Evolutionary conservation across 2,888 invertebrate species (phyloP).

Genomic region (Tenodera sinensis): DNA sequence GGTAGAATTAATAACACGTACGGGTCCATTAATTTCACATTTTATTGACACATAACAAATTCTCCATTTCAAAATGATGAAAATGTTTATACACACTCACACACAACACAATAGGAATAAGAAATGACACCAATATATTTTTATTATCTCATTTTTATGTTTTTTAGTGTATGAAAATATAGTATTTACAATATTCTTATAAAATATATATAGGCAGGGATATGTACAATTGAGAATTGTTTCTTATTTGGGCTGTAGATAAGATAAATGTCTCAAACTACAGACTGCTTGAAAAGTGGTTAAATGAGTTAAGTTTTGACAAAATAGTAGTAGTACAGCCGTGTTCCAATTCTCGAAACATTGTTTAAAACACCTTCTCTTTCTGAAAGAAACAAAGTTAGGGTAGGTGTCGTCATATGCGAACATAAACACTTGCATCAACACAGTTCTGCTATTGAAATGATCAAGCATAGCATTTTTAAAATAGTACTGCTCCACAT

Average conservation of each 20-base stretch:
- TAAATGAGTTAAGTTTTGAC: neutral
- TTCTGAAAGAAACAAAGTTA: no score
- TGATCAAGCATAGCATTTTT: neutral
- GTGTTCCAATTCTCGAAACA: neutral
- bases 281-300: neutral
- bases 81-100: neutral
- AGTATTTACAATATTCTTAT: slow-evolving; percentile 32
- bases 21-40: neutral
- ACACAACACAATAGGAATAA: slow-evolving; percentile 3
- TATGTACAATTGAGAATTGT: slow-evolving; percentile 27
- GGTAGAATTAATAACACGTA: neutral
- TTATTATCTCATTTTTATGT: slow-evolving; percentile 19
- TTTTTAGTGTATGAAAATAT: slow-evolving; percentile 31
- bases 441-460: neutral
- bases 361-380: neutral
- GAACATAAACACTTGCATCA: neutral
- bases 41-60: slow-evolving; percentile 9
- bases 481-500: neutral
- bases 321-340: neutral
- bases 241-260: neutral
- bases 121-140: slow-evolving; percentile 12
- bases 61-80: slow-evolving; percentile 10
- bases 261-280: neutral
- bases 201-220: slow-evolving; percentile 31
- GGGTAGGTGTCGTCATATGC: no score